Percentiles rank a stretch among this genome's conserved stretches.
phyloP scores from a whole-genome alignment of 2,888 invertebrate genomes.

The Drosophila merina region DNA sequence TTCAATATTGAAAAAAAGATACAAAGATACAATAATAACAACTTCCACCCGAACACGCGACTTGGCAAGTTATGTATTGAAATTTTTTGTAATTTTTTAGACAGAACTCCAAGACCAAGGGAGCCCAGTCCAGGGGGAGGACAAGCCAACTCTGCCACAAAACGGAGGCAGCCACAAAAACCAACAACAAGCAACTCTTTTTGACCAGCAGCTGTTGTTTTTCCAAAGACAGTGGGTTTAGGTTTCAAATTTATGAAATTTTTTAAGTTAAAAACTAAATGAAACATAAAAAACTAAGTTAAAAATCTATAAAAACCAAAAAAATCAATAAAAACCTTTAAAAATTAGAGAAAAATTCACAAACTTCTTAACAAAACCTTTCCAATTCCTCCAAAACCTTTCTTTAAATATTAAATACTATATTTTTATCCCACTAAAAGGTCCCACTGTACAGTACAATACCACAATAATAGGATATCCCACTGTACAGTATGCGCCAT shows the following conservation, averaged over 20 bases:
- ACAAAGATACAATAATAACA: conserved; percentile 22
- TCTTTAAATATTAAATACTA: no score
- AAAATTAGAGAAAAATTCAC: not conserved
- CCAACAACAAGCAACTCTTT: conserved; percentile 52
- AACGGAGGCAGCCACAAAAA: conserved; percentile 39
- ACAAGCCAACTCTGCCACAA: conserved; percentile 41
- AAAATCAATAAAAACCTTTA: not conserved
- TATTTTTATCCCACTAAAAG: no score
- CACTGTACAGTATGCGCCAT: conserved; percentile 35
- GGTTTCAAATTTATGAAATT: not conserved
- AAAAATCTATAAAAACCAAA: not conserved
- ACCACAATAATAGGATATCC: no score
- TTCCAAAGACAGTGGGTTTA: not conserved
- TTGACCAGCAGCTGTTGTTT: conserved; percentile 72
- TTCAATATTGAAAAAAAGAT: conserved; percentile 26
- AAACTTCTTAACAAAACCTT: no score
- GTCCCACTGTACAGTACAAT: no score
- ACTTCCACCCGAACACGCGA: conserved; percentile 57
- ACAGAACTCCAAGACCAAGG: conserved; percentile 8
- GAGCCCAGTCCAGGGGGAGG: conserved; percentile 40
- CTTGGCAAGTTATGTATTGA: conserved; percentile 19
- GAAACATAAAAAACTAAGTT: not conserved
- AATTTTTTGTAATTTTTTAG: conserved; percentile 18
- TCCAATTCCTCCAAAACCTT: no score
- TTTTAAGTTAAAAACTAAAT: not conserved